phyloP scores from a whole-genome alignment of 2,797 vertebrate species.

The Hozukius guyotensis region DNA sequence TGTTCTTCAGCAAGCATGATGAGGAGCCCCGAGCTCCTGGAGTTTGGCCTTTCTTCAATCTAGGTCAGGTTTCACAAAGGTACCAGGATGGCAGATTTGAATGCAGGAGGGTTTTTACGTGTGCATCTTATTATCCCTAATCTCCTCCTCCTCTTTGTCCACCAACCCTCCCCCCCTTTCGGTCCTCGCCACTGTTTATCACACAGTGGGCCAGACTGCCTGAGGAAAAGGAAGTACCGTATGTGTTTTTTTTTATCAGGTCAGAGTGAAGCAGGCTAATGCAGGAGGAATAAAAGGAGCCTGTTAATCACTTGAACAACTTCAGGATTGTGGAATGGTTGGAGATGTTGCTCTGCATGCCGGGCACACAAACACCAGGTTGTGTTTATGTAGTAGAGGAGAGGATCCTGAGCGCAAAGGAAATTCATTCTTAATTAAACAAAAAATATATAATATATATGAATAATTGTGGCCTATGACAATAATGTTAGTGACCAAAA shows the following conservation, averaged over 20 bases:
- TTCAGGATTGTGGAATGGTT: constrained; percentile 33
- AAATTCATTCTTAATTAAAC: neutral
- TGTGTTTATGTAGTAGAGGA: constrained; percentile 10
- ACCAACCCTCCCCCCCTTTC: neutral
- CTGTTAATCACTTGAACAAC: constrained; percentile 58
- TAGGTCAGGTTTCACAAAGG: constrained; percentile 78
- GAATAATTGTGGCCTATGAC: neutral
- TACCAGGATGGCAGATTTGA: constrained; percentile 51
- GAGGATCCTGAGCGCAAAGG: neutral
- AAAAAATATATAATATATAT: neutral
- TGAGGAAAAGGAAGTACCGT: constrained; percentile 38
- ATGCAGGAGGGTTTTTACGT: constrained; percentile 57
- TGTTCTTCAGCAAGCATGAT: constrained; percentile 52
- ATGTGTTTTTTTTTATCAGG: constrained; percentile 45
- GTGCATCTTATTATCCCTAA: constrained; percentile 59
- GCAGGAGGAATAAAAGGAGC: constrained; percentile 60
- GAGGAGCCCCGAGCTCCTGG: constrained; percentile 57
- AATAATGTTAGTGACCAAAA: neutral
- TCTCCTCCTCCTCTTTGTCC: constrained; percentile 53
- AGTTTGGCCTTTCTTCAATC: constrained; percentile 70
- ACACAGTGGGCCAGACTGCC: constrained; percentile 44
- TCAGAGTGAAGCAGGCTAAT: constrained; percentile 60
- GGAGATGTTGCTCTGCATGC: constrained; percentile 41
- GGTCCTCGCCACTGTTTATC: constrained; percentile 8
- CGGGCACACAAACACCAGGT: constrained; percentile 27